These are phyloP conservation scores for Epiblema foenella DNA, from an alignment of 2,888 invertebrate genomes.

Conservation along the genomic window DNA sequence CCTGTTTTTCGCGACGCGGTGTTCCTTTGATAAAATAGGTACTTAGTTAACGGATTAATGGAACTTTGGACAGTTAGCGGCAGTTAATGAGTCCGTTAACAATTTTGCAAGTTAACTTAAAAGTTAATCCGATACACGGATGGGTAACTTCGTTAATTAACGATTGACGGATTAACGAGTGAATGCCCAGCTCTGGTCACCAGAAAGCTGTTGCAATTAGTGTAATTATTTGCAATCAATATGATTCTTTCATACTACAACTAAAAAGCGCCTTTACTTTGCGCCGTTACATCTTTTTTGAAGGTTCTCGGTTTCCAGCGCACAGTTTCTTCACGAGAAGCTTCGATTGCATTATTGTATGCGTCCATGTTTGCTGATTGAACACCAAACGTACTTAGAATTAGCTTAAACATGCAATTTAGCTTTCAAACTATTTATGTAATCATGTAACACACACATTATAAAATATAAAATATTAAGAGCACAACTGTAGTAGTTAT, in stretches of 20 bases:
- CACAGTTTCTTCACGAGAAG: conserved; percentile 27
- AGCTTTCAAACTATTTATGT: conserved; percentile 17
- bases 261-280: not conserved
- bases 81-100: no score
- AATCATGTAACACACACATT: not conserved
- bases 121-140: no score
- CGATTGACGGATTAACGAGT: no score
- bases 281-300: conserved; percentile 9
- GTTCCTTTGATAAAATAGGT: no score
- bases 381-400: conserved; percentile 23
- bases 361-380: conserved; percentile 16
- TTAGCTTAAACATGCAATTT: conserved; percentile 9
- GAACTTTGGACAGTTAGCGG: no score
- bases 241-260: not conserved
- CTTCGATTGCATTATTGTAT: conserved; percentile 6
- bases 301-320: conserved; percentile 16
- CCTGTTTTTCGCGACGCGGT: no score
- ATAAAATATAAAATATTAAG: not conserved
- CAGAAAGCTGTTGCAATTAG: not conserved
- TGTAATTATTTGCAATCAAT: not conserved
- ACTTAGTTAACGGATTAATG: no score
- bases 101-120: no score
- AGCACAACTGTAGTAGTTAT: not conserved
- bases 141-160: no score
- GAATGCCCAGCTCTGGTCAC: no score